A percentile compares a stretch with the other conserved stretches of the same genome.
Conservation (phyloP, 2,113 vertebrate genomes). For the Erythrocercus mccallii region DNA sequence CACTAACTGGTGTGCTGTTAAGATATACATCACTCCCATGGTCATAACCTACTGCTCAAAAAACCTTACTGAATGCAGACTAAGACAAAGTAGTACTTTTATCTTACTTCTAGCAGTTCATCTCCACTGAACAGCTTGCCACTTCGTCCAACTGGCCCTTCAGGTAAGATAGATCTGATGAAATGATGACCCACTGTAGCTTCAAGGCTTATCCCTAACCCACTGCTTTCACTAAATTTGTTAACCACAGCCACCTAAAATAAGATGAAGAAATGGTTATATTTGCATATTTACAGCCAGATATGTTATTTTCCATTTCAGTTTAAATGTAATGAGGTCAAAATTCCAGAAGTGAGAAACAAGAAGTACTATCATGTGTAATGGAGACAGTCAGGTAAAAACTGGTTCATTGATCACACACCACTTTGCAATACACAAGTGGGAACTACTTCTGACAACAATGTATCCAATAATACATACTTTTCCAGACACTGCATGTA, state of each 20-base stretch:
- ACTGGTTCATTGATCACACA: not conserved
- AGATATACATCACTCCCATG: not conserved
- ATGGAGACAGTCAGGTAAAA: not conserved
- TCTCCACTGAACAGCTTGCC: conserved; percentile 92
- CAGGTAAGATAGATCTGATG: conserved; percentile 91
- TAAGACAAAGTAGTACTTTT: not conserved
- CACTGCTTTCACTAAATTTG: conserved; percentile 92
- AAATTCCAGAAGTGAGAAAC: not conserved
- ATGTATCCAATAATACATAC: not conserved
- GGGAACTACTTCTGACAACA: not conserved
- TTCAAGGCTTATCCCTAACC: conserved; percentile 94
- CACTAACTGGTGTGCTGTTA: not conserved
- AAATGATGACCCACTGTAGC: conserved; percentile 89
- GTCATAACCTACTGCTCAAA: not conserved
- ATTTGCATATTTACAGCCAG: not conserved
- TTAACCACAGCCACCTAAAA: conserved; percentile 88
- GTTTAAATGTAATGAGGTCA: not conserved
- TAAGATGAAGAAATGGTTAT: not conserved
- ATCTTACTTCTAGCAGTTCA: conserved; percentile 89
- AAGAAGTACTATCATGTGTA: not conserved
- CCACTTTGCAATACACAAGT: not conserved
- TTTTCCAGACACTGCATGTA: not conserved
- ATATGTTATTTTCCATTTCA: not conserved
- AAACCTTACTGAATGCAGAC: not conserved
- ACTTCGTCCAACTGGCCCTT: conserved; percentile 91